Evolutionary conservation across 1,140 invertebrate genomes (phyloP), one percentile per base, ranked within the genome.

Genomic region (Ptiloglossa arizonensis): DNA sequence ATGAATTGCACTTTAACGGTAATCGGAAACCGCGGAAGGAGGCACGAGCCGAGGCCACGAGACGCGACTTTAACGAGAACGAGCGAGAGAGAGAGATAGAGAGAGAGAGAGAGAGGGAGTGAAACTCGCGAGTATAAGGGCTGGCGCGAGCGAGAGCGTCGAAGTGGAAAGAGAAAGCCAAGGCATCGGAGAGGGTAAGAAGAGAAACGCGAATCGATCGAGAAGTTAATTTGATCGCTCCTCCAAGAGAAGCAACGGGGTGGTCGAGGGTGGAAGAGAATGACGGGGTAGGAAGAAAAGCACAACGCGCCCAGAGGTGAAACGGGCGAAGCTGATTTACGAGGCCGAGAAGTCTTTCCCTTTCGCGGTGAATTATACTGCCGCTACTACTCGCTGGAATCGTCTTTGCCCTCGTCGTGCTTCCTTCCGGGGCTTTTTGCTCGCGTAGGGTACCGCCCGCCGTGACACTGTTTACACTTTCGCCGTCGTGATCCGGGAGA

Each of bases 281-380:
- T 46, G 46, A 50, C 50, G 48, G 24, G 41, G 48, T 27, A 44
- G 32, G 32, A 50, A 52, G 57, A 62, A 74, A 64, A 80, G 60
- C 63, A 54, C 63, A 68, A 79, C 64, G 79, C 57, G 79, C 57
- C 62, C 57, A 48, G 59, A 76, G 66, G 72, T 66, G 79, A 79
- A 79, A 74, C 73, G 70, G 77, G 59, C 57, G 78, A 73, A 77
- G 79, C 81, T 82, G 81, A 82, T 82, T 80, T 82, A 82, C 81
- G 74, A 59, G 72, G 50, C 75, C 68, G 67, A 69, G 67, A 82
- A 81, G 57, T 56, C 80, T 64, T 71, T 72, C 46, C 70, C 70
- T 70, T 67, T 67, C 59, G 27, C 19, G 8, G 27, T 44, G 57
- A 35, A 72, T 72, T 50, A 11, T 63, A 38, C 29, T 41, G 5